Evolutionary conservation across 1,140 invertebrate genomes (phyloP).

Genomic region (Drosophila novamexicana): DNA sequence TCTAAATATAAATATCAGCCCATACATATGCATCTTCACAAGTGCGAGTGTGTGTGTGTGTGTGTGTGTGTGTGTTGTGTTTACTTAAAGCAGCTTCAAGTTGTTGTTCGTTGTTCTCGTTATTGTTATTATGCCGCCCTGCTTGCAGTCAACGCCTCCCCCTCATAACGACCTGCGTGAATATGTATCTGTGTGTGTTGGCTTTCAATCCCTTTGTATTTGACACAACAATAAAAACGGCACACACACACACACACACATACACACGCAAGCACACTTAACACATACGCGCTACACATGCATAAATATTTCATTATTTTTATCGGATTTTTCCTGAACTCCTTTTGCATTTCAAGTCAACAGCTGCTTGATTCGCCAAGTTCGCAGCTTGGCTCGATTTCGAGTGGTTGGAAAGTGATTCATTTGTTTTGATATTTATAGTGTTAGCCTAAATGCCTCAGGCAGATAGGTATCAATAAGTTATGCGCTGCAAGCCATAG

Average conservation of each 20-base stretch:
- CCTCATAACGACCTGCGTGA: slow-evolving; percentile 46
- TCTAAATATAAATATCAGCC: slow-evolving; percentile 51
- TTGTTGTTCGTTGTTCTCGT: slow-evolving; percentile 67
- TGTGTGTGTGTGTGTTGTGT: slow-evolving; percentile 14
- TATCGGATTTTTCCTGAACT: slow-evolving; percentile 64
- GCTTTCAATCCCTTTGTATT: slow-evolving; percentile 77
- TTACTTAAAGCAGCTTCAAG: slow-evolving; percentile 64
- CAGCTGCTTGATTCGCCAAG: slow-evolving; percentile 53
- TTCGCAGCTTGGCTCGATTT: slow-evolving; percentile 59
- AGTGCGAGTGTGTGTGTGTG: not conserved
- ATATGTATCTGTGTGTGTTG: slow-evolving; percentile 43
- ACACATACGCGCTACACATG: slow-evolving; percentile 25
- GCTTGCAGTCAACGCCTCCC: slow-evolving; percentile 11
- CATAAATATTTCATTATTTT: slow-evolving; percentile 79
- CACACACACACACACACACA: slow-evolving; percentile 7
- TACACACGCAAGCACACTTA: slow-evolving; percentile 3
- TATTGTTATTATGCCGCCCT: slow-evolving; percentile 71
- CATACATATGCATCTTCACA: not conserved
- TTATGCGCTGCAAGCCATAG: no score
- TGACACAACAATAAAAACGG: slow-evolving; percentile 61
- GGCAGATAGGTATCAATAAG: no score
- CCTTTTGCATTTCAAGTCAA: slow-evolving; percentile 42
- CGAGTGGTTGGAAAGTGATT: slow-evolving; percentile 29
- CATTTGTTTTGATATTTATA: slow-evolving; percentile 6
- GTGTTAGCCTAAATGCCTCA: not conserved